Conservation (phyloP, 2,797 vertebrate species). For the Tokudaia muenninki region DNA sequence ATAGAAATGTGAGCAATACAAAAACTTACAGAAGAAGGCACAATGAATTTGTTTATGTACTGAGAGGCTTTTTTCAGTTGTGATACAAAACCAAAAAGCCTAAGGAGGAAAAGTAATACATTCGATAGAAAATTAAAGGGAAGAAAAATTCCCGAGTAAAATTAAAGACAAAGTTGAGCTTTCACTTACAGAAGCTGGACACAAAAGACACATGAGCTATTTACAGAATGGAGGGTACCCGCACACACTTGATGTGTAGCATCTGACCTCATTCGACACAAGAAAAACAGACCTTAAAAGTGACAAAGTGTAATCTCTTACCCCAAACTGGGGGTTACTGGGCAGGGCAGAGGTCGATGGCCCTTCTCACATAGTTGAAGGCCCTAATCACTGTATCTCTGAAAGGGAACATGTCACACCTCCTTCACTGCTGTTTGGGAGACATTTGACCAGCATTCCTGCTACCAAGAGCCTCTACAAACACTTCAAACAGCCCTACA, state of each 20-base stretch:
- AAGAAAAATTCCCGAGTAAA: neutral
- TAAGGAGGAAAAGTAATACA: neutral
- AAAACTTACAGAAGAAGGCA: neutral
- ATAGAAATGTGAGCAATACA: neutral
- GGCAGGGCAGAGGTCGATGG: too few species aligned
- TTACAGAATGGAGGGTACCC: neutral
- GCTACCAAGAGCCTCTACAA: neutral
- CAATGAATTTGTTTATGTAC: neutral
- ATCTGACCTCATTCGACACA: neutral
- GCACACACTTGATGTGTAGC: neutral
- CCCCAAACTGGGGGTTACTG: too few species aligned
- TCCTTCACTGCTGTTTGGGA: neutral
- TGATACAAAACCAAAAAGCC: neutral
- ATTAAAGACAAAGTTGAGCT: neutral
- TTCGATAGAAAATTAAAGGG: neutral
- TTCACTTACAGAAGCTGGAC: neutral
- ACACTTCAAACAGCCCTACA: neutral
- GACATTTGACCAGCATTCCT: neutral
- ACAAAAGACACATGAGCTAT: neutral
- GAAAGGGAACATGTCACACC: neutral
- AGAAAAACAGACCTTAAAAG: neutral
- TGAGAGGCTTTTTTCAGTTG: neutral
- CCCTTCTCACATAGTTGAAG: neutral
- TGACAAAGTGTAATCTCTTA: neutral
- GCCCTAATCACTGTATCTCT: neutral